Percentiles rank a stretch among this genome's conserved stretches.
Evolutionary conservation across 1,140 invertebrate species (phyloP).

Genomic region (Arion vulgaris): DNA sequence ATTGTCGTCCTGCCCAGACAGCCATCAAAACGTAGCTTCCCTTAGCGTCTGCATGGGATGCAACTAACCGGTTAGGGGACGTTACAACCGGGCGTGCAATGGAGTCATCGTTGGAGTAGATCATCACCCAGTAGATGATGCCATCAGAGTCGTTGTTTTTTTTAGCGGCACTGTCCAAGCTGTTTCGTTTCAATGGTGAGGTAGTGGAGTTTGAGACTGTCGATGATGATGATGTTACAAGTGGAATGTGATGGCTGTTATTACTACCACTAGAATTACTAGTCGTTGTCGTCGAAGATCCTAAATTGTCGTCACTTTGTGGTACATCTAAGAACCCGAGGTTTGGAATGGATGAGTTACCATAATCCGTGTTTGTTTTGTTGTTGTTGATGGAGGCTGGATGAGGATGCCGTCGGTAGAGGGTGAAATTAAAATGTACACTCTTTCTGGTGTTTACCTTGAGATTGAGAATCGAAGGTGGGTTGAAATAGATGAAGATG

Average conservation of each 20-base stretch:
- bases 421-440: constrained; percentile 60
- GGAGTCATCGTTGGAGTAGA: constrained; percentile 45
- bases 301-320: background rate
- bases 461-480: constrained; percentile 57
- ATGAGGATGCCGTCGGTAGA: constrained; percentile 32
- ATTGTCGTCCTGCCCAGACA: constrained; percentile 50
- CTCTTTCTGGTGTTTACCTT: constrained; percentile 53
- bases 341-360: background rate
- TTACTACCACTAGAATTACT: background rate
- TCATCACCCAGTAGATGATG: constrained; percentile 41
- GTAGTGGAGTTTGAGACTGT: background rate
- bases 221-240: background rate
- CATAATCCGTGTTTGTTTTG: background rate
- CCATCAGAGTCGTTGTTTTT: background rate
- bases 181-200: background rate
- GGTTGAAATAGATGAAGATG: constrained; percentile 60
- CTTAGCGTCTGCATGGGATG: constrained; percentile 40
- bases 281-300: constrained; percentile 2
- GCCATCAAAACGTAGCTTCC: constrained; percentile 50
- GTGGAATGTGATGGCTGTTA: background rate
- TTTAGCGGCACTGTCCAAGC: background rate
- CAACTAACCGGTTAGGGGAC: constrained; percentile 44
- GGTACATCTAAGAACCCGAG: background rate
- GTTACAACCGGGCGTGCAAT: constrained; percentile 42
- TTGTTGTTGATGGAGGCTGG: background rate